These are phyloP conservation scores for Danionella dracula DNA, from an alignment of 2,797 vertebrate genomes.

Conservation along the genomic window DNA sequence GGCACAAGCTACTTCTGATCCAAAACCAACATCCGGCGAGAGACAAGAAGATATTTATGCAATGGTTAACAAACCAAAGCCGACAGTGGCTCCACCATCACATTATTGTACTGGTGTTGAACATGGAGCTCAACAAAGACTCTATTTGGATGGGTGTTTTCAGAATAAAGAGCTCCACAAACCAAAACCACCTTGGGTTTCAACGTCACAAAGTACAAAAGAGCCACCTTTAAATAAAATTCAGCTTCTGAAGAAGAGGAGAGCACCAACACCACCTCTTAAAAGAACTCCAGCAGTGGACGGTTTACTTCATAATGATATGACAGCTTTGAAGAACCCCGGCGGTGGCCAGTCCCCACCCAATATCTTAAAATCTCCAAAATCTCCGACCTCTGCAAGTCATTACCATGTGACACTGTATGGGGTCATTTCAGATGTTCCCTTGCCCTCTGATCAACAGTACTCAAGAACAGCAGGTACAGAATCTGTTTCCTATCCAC, in stretches of 20 bases:
- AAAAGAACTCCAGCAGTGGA: slow-evolving; percentile 76
- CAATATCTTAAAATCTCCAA: slow-evolving; percentile 8
- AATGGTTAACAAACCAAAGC: slow-evolving; percentile 63
- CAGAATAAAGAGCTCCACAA: slow-evolving; percentile 27
- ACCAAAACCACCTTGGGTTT: slow-evolving; percentile 39
- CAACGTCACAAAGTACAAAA: neutral
- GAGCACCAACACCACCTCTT: slow-evolving; percentile 74
- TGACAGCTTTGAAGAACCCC: neutral
- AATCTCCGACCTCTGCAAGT: slow-evolving; percentile 22
- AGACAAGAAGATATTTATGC: slow-evolving; percentile 45
- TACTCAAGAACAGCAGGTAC: slow-evolving; percentile 59
- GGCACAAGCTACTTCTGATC: neutral
- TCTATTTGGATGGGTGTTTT: neutral
- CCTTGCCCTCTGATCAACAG: neutral
- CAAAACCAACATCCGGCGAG: neutral
- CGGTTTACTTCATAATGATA: slow-evolving; percentile 50
- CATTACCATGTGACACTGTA: slow-evolving; percentile 43
- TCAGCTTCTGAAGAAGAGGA: slow-evolving; percentile 64
- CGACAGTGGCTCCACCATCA: slow-evolving; percentile 41
- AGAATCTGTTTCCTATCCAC: too few relatives aligned
- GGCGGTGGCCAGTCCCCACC: neutral
- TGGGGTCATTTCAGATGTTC: slow-evolving; percentile 31
- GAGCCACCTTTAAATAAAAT: slow-evolving; percentile 45
- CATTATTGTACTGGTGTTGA: neutral
- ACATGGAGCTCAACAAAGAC: neutral